phyloP scores from a whole-genome alignment of 2,797 vertebrate species.

The Acanthornis magna region DNA sequence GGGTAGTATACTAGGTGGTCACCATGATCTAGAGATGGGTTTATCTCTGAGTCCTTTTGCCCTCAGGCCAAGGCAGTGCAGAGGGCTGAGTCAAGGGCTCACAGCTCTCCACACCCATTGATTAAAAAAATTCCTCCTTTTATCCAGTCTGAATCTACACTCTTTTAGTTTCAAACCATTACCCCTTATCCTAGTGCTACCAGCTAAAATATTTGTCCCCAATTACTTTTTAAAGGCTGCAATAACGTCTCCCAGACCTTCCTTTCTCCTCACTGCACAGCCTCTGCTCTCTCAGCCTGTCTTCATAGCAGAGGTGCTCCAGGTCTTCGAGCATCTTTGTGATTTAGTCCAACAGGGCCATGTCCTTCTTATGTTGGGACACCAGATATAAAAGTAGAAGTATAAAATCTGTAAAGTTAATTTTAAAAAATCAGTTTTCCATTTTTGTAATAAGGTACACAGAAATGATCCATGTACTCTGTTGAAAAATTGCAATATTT shows the following conservation, averaged over 20 bases:
- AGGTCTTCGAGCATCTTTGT: neutral
- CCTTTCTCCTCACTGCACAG: no score
- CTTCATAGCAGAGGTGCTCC: neutral
- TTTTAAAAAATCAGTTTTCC: neutral
- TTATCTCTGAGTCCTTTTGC: no score
- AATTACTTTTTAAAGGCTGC: neutral
- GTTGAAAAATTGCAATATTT: neutral
- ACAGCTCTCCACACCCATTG: neutral
- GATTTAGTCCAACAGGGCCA: neutral
- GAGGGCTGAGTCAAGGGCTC: no score
- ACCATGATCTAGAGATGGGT: no score
- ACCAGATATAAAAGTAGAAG: neutral
- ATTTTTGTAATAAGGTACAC: neutral
- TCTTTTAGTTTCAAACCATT: neutral
- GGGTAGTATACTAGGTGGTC: no score
- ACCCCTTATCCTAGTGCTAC: neutral
- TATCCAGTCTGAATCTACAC: neutral
- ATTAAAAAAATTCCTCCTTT: neutral
- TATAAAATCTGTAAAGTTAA: neutral
- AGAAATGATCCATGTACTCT: neutral
- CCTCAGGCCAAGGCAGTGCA: no score
- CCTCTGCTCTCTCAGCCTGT: neutral
- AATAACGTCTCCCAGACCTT: neutral
- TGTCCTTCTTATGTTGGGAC: neutral
- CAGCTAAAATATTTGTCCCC: neutral